Evolutionary conservation across 2,797 vertebrate species (phyloP), one percentile per base, ranked within the genome.

Genomic region (Smutsia gigantea): DNA sequence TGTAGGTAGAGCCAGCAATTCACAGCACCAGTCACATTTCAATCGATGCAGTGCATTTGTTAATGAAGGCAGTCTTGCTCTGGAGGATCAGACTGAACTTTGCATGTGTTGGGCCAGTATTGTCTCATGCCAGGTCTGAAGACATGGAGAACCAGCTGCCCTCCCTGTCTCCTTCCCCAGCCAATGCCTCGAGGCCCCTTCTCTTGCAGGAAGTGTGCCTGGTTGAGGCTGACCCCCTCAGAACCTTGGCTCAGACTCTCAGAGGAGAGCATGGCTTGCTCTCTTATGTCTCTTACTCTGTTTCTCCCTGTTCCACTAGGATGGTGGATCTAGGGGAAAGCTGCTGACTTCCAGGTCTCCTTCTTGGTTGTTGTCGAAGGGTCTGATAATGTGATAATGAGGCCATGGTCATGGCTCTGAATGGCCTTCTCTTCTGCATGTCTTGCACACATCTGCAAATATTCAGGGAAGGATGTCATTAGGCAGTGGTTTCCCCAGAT

Each of bases 371-470:
- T 42, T 87, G 51, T 81, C 39, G 61, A 75, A 84, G 34, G 83
- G 90, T 85, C 95, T 71, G 69, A 63, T 90, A 83, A 79, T 59
- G n/a, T 88, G 63, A 72, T 85, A 90, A 81, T 71, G 55, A 95
- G 57, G 77, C 55, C 57, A 72, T 72, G 68, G 51, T 91, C 63
- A 57, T 78, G 85, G 68, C 23, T 86, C 46, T 21, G 9, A 86
- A 78, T 75, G 53, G 46, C 57, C 34, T 88, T 85, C 63, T 85
- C 90, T 97, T 96, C 68, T 86, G 68, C 23, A 78, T 77, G 46
- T 39, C 75, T 68, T 51, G 89, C 93, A 71, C 74, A 96, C 89
- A 96, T 97, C 96, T 97, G 96, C 34, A 97, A 96, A 81, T 94
- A 89, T 55, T 97, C 91, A 96, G 82, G 91, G 87, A 93, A 96